Percentiles rank a stretch among this genome's conserved stretches.
phyloP scores from a whole-genome alignment of 1,140 invertebrate species.

The Rhynchophorus ferrugineus region DNA sequence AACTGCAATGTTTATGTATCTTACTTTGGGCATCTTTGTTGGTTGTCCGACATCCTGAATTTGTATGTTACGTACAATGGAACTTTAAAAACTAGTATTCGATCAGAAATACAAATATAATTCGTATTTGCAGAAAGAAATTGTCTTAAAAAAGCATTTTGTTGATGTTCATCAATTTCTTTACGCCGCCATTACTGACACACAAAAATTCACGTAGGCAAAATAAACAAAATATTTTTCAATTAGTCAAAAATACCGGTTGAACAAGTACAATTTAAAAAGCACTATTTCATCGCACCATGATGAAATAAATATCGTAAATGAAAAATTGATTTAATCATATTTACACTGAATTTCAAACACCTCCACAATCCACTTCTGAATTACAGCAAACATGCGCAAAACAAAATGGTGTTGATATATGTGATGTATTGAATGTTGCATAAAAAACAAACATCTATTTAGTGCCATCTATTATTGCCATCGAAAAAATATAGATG shows the following conservation, averaged over 20 bases:
- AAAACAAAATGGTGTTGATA: too few relatives aligned
- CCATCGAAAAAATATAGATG: too few relatives aligned
- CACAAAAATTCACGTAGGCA: constrained; percentile 27
- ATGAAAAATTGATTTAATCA: too few relatives aligned
- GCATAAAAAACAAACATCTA: too few relatives aligned
- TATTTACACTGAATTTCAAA: too few relatives aligned
- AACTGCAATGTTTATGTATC: constrained; percentile 5
- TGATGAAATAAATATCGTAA: background rate
- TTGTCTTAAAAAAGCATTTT: constrained; percentile 16
- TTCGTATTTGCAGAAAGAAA: too few relatives aligned
- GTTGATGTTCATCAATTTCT: constrained; percentile 22
- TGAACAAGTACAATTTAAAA: too few relatives aligned
- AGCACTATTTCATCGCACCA: background rate
- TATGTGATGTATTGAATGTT: too few relatives aligned
- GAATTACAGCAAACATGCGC: too few relatives aligned
- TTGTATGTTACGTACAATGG: background rate
- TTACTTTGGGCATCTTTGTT: constrained; percentile 25
- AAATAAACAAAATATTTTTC: constrained; percentile 13
- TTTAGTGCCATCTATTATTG: too few relatives aligned
- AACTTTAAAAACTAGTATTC: background rate
- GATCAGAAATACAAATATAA: background rate
- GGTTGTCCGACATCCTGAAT: constrained; percentile 17
- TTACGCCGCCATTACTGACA: constrained; percentile 31
- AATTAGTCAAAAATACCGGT: background rate
- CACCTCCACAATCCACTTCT: too few relatives aligned